Conservation (phyloP, 2,797 vertebrate genomes). For the Platalea minor region DNA sequence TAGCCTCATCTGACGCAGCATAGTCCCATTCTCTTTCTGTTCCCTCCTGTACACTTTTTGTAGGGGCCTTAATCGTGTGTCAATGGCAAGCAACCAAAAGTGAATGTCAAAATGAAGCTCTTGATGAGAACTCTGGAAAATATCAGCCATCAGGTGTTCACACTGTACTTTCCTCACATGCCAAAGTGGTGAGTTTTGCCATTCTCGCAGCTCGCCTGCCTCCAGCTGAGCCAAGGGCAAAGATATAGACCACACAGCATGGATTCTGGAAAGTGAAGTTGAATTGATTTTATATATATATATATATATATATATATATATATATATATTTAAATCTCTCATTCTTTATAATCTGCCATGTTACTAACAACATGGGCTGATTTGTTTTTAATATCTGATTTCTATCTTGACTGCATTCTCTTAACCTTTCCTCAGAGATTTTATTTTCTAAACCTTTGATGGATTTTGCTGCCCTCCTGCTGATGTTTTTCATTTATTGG, state of each 20-base stretch:
- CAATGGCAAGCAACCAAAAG: background rate
- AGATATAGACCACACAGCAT: background rate
- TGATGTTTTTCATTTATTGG: constrained; percentile 47
- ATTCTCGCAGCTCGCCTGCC: background rate
- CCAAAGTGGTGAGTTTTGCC: background rate
- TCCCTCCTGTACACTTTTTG: background rate
- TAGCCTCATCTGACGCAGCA: background rate
- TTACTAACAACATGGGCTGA: constrained; percentile 44
- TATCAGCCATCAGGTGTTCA: background rate
- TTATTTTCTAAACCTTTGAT: constrained; percentile 63
- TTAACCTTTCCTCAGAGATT: constrained; percentile 53
- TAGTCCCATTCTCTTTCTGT: background rate
- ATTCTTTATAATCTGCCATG: constrained; percentile 42
- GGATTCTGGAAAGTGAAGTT: constrained; percentile 26
- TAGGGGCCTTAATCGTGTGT: background rate
- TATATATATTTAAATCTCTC: background rate
- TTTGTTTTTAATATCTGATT: constrained; percentile 65
- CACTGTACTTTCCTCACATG: background rate
- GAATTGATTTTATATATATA: background rate
- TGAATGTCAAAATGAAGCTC: background rate
- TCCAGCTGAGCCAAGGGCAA: background rate
- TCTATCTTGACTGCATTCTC: constrained; percentile 43
- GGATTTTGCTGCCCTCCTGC: constrained; percentile 57
- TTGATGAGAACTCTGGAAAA: background rate
- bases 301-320: too few relatives aligned